Evolutionary conservation across 2,797 vertebrate species (phyloP).

Genomic region (Tenualosa thibaudeaui): DNA sequence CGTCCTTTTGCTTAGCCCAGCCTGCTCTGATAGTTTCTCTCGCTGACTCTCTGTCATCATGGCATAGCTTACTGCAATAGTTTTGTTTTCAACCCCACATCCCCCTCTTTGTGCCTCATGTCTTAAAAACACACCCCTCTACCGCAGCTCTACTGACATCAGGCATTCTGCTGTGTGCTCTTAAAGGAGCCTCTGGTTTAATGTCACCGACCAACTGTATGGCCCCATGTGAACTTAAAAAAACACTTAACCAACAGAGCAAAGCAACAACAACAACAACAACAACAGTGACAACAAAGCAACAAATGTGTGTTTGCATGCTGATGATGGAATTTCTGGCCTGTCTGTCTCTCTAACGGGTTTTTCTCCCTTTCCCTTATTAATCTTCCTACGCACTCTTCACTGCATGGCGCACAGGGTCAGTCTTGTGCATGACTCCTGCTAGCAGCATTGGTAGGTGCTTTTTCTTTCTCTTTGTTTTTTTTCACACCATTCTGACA

Average conservation of each 20-base stretch:
- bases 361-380: slow-evolving; percentile 84
- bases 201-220: not conserved
- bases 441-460: slow-evolving; percentile 97
- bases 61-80: not conserved
- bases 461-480: slow-evolving; percentile 60
- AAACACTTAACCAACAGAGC: not conserved
- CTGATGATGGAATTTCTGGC: slow-evolving; percentile 62
- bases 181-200: not conserved
- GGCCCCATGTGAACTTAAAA: not conserved
- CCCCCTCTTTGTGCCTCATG: not conserved
- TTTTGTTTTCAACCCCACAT: not conserved
- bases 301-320: slow-evolving; percentile 39
- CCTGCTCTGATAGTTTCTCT: not conserved
- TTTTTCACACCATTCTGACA: slow-evolving; percentile 48
- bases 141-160: not conserved
- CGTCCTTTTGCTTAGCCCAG: not conserved
- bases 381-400: slow-evolving; percentile 80
- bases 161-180: not conserved
- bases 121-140: not conserved
- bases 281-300: not conserved
- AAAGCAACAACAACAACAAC: not conserved
- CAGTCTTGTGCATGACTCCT: slow-evolving; percentile 99
- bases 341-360: slow-evolving; percentile 70
- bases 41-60: not conserved
- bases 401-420: slow-evolving; percentile 88